Percentiles rank a stretch among this genome's conserved stretches.
Conservation (phyloP, 2,888 invertebrate species). For the Agrilus biguttatus region DNA sequence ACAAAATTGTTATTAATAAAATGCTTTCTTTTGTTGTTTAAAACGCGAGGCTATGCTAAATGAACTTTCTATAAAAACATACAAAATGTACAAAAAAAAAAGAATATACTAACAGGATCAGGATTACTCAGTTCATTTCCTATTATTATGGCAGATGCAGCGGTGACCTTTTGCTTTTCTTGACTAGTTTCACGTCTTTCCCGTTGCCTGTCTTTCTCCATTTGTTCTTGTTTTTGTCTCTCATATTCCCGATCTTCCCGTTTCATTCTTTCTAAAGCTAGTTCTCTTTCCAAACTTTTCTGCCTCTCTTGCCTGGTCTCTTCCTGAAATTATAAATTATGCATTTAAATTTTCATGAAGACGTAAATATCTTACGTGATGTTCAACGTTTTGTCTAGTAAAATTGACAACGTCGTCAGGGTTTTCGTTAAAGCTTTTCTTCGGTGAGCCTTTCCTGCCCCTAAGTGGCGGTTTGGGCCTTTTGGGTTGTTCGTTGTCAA, state of each 20-base stretch:
- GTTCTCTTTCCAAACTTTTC: conserved; percentile 33
- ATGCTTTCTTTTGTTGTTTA: no score
- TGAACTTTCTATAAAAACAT: neutral
- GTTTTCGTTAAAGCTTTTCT: conserved; percentile 35
- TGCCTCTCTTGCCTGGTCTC: conserved; percentile 20
- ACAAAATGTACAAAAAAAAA: neutral
- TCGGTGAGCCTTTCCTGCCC: conserved; percentile 59
- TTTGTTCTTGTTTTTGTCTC: conserved; percentile 10
- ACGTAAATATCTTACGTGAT: no score
- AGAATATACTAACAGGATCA: conserved; percentile 43
- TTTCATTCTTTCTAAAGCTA: conserved; percentile 31
- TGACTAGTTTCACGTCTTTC: conserved; percentile 32
- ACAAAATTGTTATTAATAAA: conserved; percentile 1
- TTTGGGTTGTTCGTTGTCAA: conserved; percentile 78
- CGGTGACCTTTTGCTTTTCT: conserved; percentile 28
- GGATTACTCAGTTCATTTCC: conserved; percentile 50
- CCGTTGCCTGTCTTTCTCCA: conserved; percentile 26
- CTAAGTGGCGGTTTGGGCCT: conserved; percentile 79
- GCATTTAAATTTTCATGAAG: neutral
- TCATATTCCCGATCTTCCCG: conserved; percentile 29
- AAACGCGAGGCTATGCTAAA: no score
- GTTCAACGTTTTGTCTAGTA: neutral
- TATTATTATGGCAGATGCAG: conserved; percentile 46
- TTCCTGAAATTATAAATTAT: conserved; percentile 11
- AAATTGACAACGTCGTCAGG: conserved; percentile 3